Evolutionary conservation across 2,797 vertebrate species (phyloP).

Genomic region (Rhinoraja longicauda): DNA sequence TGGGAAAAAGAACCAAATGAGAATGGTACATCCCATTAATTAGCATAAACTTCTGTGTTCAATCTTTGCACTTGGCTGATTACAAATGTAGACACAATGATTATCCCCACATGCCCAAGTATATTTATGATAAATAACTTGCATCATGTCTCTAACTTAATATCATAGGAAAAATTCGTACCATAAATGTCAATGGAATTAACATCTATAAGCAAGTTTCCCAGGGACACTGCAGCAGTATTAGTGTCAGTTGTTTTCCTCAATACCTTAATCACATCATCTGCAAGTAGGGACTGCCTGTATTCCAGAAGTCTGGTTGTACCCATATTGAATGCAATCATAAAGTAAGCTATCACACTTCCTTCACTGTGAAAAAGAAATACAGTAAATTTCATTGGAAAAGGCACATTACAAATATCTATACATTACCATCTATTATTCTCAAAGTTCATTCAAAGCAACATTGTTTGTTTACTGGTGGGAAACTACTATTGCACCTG

Average conservation of each 20-base stretch:
- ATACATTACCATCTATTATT: not conserved
- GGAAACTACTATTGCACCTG: not conserved
- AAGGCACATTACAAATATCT: not conserved
- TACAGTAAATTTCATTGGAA: not conserved
- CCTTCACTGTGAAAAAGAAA: slow-evolving; percentile 25
- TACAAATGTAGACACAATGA: not conserved
- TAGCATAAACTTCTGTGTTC: not conserved
- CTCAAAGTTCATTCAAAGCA: not conserved
- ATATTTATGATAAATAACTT: not conserved
- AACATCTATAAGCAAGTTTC: not conserved
- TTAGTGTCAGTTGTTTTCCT: slow-evolving; percentile 8
- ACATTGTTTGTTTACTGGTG: not conserved
- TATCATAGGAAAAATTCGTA: not conserved
- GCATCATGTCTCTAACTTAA: not conserved
- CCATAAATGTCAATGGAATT: slow-evolving; percentile 36
- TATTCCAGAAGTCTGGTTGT: slow-evolving; percentile 25
- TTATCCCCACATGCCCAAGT: not conserved
- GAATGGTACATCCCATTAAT: too few relatives aligned
- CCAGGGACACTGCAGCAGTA: not conserved
- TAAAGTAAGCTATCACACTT: slow-evolving; percentile 33
- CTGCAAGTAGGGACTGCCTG: not conserved
- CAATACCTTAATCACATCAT: not conserved
- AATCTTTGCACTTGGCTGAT: not conserved
- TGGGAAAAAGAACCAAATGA: not conserved
- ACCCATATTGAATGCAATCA: slow-evolving; percentile 28